These are phyloP conservation scores for Solea senegalensis DNA, from an alignment of 2,113 vertebrate genomes.

Conservation along the genomic window DNA sequence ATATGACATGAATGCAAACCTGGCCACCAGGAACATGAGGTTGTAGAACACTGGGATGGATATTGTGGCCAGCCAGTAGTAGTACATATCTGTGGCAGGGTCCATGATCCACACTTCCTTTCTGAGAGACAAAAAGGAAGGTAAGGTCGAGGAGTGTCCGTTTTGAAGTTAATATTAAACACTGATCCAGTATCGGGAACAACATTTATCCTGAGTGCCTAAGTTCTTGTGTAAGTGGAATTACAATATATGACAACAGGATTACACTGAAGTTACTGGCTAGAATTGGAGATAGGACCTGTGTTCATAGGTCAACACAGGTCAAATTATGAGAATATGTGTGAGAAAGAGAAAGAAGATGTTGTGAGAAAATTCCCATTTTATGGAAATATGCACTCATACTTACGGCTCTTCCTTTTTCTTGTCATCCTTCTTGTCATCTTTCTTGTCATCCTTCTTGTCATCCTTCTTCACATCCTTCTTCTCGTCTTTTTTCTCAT, in stretches of 20 bases:
- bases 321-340: not conserved
- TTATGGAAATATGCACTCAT: not conserved
- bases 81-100: constrained; percentile 90
- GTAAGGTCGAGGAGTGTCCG: too few species aligned
- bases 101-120: constrained; percentile 88
- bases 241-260: too few species aligned
- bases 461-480: constrained; percentile 73
- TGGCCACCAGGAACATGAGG: constrained; percentile 91
- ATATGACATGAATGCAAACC: constrained; percentile 74
- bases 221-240: too few species aligned
- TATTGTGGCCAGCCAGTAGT: constrained; percentile 87
- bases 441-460: constrained; percentile 81
- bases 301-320: too few species aligned
- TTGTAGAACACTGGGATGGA: constrained; percentile 91
- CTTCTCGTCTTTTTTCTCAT: constrained; percentile 72
- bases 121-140: constrained; percentile 51
- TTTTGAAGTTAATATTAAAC: too few species aligned
- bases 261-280: too few species aligned
- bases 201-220: too few species aligned
- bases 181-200: too few species aligned
- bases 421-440: constrained; percentile 62
- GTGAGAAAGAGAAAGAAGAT: too few species aligned
- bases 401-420: constrained; percentile 76
- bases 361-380: not conserved
- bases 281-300: too few species aligned